phyloP scores from a whole-genome alignment of 2,888 invertebrate genomes.

The Nomada lathburiana region DNA sequence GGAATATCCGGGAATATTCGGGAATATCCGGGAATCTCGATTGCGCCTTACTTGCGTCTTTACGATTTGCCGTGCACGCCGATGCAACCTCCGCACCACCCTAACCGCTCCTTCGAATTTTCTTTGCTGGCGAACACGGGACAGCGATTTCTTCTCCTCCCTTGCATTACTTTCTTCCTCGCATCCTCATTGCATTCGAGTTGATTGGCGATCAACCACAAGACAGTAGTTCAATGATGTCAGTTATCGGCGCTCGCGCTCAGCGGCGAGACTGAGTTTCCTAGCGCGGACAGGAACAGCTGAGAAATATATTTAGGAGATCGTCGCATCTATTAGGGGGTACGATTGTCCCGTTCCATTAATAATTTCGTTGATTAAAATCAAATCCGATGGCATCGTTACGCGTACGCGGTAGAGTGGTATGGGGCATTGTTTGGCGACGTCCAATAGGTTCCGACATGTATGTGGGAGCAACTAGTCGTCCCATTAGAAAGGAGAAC shows the following conservation, averaged over 20 bases:
- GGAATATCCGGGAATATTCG: background rate
- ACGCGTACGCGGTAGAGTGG: too few relatives aligned
- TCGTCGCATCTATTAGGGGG: too few relatives aligned
- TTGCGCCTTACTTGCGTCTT: conserved; percentile 57
- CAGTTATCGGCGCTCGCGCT: too few relatives aligned
- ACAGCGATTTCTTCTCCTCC: background rate
- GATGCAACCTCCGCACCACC: conserved; percentile 33
- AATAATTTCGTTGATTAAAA: too few relatives aligned
- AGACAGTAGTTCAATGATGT: too few relatives aligned
- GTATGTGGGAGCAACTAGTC: conserved; percentile 54
- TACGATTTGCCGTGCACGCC: conserved; percentile 48
- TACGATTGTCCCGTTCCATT: too few relatives aligned
- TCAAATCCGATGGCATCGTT: too few relatives aligned
- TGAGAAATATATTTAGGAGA: too few relatives aligned
- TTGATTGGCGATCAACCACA: too few relatives aligned
- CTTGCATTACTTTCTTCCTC: background rate
- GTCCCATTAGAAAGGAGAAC: conserved; percentile 67
- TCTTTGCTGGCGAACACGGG: conserved; percentile 58
- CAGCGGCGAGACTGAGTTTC: too few relatives aligned
- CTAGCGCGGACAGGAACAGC: too few relatives aligned
- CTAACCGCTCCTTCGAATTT: conserved; percentile 57
- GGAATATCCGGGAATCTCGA: conserved; percentile 62
- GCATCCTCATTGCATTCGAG: too few relatives aligned
- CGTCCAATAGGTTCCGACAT: conserved; percentile 14
- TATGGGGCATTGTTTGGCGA: conserved; percentile 3